Conservation (phyloP, 2,888 invertebrate genomes). For the Nomada ferruginata region DNA sequence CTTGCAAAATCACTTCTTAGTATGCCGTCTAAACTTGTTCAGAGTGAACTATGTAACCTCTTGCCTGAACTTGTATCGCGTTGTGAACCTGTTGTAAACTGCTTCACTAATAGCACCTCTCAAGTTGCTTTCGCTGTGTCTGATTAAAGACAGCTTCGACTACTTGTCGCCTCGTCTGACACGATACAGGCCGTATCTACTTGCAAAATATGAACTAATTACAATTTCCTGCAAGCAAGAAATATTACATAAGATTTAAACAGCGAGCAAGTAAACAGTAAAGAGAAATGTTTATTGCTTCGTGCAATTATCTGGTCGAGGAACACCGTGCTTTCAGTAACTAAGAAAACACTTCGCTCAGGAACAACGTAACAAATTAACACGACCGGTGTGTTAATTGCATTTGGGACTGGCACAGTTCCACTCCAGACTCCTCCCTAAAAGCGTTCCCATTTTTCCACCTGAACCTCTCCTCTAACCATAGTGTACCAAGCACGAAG, state of each 20-base stretch:
- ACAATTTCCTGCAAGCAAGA: neutral
- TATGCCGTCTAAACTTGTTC: neutral
- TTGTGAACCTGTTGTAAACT: neutral
- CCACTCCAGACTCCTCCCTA: neutral
- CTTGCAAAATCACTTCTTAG: neutral
- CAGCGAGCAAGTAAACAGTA: neutral
- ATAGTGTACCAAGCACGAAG: neutral
- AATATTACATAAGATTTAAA: neutral
- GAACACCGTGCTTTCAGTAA: slow-evolving; percentile 33
- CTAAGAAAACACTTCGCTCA: slow-evolving; percentile 43
- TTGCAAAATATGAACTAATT: neutral
- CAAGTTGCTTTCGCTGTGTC: neutral
- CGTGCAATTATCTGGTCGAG: slow-evolving; percentile 4
- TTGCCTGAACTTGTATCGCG: too few relatives aligned
- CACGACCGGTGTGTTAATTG: slow-evolving; percentile 38
- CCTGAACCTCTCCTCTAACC: neutral
- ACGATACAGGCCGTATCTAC: neutral
- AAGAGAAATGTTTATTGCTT: neutral
- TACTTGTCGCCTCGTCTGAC: neutral
- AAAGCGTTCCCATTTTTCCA: slow-evolving; percentile 33
- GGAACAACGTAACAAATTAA: slow-evolving; percentile 37
- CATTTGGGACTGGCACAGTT: slow-evolving; percentile 32
- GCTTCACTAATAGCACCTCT: slow-evolving; percentile 3
- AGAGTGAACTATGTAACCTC: neutral
- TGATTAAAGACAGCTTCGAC: slow-evolving; percentile 3